Evolutionary conservation across 2,888 invertebrate species (phyloP), one percentile per base, ranked within the genome.

Genomic region (Gymnoscelis rufifasciata): DNA sequence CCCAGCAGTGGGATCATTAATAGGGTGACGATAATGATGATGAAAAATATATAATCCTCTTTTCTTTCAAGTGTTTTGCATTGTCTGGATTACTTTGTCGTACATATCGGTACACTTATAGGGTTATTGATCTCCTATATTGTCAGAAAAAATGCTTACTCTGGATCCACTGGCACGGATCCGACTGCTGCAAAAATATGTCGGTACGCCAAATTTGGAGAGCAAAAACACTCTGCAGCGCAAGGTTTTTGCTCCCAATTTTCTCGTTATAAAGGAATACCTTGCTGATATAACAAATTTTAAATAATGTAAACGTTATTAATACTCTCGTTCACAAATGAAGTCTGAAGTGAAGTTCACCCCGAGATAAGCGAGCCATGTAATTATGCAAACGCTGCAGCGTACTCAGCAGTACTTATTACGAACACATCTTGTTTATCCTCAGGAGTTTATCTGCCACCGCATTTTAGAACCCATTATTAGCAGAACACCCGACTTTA

Each of bases 341-440:
- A 47, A 7, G 47, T 31, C 28, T 39, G 36, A 37, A 3, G 19
- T 11, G 19, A 19, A 19, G 19, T 19, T 19, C 3, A 2, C 19
- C 19, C 19, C 30, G 27, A 40, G 37, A 43, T 40, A 43, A 29
- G 19, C 26, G 13, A 37, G 37, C 41, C 19, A 38, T 49, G 40
- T 44, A 33, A 44, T 41, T 44, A 49, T 49, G 38, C 44, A 15
- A 49, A 49, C 37, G 44, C 29, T 39, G 30, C 37, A 31, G 14
- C 37, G 37, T 41, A 40, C 37, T 44, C 30, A 13, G 24, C 11
- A 15, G 36, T 37, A 29, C 37, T 33, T 38, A 44, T 38, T 23
- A 35, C 19, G 19, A 19, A 5, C 19, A 19, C 19, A 11, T 38
- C 41, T 43, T 44, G 49, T 44, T 40, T 44, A 33, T 43, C 15